These are phyloP conservation scores for Euwallacea fornicatus DNA, from an alignment of 1,140 invertebrate species.

Conservation along the genomic window DNA sequence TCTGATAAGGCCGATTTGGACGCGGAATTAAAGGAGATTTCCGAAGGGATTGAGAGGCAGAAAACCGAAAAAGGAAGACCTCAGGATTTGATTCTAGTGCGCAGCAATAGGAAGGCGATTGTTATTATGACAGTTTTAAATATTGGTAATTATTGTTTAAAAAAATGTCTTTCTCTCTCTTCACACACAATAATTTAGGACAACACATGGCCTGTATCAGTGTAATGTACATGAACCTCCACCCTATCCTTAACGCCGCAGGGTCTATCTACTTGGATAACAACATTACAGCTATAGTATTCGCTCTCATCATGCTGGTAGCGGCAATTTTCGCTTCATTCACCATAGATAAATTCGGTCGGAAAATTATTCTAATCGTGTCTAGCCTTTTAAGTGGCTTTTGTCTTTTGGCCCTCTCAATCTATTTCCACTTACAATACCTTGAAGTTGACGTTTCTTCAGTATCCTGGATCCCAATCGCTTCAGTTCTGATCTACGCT, in stretches of 20 bases:
- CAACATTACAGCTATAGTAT: conserved; percentile 43
- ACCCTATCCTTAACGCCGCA: conserved; percentile 42
- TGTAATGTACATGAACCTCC: conserved; percentile 45
- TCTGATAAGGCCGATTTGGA: conserved; percentile 52
- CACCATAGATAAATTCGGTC: conserved; percentile 46
- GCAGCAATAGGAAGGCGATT: conserved; percentile 45
- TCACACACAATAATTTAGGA: conserved; percentile 42
- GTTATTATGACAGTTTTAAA: conserved; percentile 55
- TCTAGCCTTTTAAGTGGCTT: conserved; percentile 42
- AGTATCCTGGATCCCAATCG: conserved; percentile 44
- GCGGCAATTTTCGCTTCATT: conserved; percentile 38
- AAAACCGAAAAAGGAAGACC: conserved; percentile 40
- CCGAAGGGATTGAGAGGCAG: conserved; percentile 40
- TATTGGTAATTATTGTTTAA: conserved; percentile 40
- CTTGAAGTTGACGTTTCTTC: conserved; percentile 27
- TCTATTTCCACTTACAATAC: conserved; percentile 47
- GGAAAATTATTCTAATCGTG: conserved; percentile 42
- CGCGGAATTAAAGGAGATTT: conserved; percentile 54
- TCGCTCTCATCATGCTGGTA: conserved; percentile 44
- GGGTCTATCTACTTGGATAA: conserved; percentile 40
- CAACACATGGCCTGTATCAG: conserved; percentile 58
- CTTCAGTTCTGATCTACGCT: conserved; percentile 44
- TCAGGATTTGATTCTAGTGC: conserved; percentile 42
- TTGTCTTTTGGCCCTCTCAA: conserved; percentile 41
- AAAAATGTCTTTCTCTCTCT: neutral